A percentile compares a stretch with the other conserved stretches of the same genome.
These are phyloP conservation scores for Chaetops frenatus DNA, from an alignment of 2,113 vertebrate genomes.

Conservation along the genomic window DNA sequence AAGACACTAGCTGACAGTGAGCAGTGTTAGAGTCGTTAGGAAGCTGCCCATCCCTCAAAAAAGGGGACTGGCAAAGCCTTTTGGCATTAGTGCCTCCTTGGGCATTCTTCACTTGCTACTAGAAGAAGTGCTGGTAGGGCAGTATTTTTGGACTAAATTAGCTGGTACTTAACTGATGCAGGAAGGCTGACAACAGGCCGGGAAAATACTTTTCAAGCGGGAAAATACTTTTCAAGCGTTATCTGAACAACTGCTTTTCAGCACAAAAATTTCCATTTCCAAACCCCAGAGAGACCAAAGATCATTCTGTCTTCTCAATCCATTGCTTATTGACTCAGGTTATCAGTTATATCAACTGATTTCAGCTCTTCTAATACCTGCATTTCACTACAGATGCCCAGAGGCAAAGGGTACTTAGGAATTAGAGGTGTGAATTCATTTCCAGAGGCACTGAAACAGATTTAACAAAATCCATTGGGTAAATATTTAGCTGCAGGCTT, in stretches of 20 bases:
- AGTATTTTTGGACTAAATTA: background rate
- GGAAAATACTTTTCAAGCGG: background rate
- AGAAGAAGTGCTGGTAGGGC: background rate
- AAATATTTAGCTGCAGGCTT: constrained; percentile 55
- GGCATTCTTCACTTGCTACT: background rate
- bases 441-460: constrained; percentile 11
- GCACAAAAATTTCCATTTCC: background rate
- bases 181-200: background rate
- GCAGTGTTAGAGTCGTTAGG: background rate
- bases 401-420: constrained; percentile 16
- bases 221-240: background rate
- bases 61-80: background rate
- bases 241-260: background rate
- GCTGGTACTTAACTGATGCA: background rate
- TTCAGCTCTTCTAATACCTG: constrained; percentile 8
- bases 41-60: background rate
- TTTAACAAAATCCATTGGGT: constrained; percentile 25
- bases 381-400: background rate
- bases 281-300: background rate
- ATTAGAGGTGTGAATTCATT: constrained; percentile 26
- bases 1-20: background rate
- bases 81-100: background rate
- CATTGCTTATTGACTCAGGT: background rate
- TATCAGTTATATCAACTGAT: constrained; percentile 5
- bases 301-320: background rate